A percentile compares a stretch with the other conserved stretches of the same genome.
These are phyloP conservation scores for Autographa pulchrina DNA, from an alignment of 2,888 invertebrate species.

Conservation along the genomic window DNA sequence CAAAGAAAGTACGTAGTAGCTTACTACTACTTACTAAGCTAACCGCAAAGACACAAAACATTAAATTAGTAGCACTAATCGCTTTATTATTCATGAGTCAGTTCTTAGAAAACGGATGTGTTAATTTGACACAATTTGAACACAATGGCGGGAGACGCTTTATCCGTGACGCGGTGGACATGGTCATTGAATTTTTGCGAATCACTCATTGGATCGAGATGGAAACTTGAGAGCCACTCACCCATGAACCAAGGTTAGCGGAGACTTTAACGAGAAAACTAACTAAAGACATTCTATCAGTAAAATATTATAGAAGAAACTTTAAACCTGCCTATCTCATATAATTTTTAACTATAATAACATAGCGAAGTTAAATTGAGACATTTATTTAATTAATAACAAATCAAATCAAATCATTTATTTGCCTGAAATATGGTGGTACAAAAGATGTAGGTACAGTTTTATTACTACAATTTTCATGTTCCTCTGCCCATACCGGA, in stretches of 20 bases:
- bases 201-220: constrained; percentile 42
- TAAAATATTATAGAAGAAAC: neutral
- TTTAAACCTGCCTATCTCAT: no score
- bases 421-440: no score
- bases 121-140: constrained; percentile 63
- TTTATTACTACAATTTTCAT: constrained; percentile 10
- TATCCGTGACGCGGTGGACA: constrained; percentile 52
- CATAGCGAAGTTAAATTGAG: neutral
- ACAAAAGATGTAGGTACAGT: no score
- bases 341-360: neutral
- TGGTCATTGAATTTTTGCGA: constrained; percentile 50
- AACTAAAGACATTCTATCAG: neutral
- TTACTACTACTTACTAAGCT: constrained; percentile 26
- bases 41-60: constrained; percentile 46
- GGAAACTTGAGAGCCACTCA: constrained; percentile 39
- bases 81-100: constrained; percentile 49
- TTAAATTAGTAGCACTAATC: constrained; percentile 27
- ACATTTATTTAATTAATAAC: neutral
- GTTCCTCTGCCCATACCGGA: constrained; percentile 44
- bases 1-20: constrained; percentile 30
- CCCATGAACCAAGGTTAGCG: constrained; percentile 42
- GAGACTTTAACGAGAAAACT: constrained; percentile 1
- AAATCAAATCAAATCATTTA: no score
- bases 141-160: constrained; percentile 58
- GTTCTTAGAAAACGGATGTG: constrained; percentile 64